Percentiles rank a stretch among this genome's conserved stretches.
phyloP scores from a whole-genome alignment of 2,113 vertebrate genomes.

The Podarcis muralis region DNA sequence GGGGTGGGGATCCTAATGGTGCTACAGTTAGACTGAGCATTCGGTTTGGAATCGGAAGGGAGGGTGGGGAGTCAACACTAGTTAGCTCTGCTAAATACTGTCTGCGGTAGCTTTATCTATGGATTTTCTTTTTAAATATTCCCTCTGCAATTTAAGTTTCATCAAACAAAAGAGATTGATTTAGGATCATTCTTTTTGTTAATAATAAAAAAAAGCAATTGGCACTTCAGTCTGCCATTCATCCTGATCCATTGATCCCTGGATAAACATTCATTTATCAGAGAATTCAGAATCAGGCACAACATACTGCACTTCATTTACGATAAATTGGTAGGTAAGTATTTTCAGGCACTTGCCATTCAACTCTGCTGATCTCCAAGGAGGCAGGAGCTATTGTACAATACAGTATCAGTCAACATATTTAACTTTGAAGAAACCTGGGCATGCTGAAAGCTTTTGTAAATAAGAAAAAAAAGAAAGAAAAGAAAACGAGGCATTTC shows the following conservation, averaged over 20 bases:
- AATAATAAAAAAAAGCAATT: slow-evolving; percentile 57
- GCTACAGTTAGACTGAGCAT: slow-evolving; percentile 46
- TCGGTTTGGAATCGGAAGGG: slow-evolving; percentile 34
- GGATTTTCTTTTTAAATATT: slow-evolving; percentile 74
- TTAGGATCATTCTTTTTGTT: slow-evolving; percentile 70
- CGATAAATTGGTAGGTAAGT: slow-evolving; percentile 56
- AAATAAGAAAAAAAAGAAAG: background rate
- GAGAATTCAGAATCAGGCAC: slow-evolving; percentile 70
- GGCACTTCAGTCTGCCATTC: slow-evolving; percentile 63
- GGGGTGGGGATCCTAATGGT: slow-evolving; percentile 28
- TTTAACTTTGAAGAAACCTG: slow-evolving; percentile 15
- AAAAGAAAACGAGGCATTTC: background rate
- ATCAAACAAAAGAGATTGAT: slow-evolving; percentile 70
- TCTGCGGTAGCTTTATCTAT: slow-evolving; percentile 63
- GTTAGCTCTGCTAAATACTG: slow-evolving; percentile 60
- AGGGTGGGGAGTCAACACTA: slow-evolving; percentile 56
- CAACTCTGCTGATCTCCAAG: slow-evolving; percentile 28
- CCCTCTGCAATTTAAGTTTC: slow-evolving; percentile 66
- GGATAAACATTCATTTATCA: slow-evolving; percentile 70
- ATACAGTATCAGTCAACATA: slow-evolving; percentile 16
- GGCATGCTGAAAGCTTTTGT: background rate
- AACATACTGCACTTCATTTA: slow-evolving; percentile 59
- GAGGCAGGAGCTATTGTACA: slow-evolving; percentile 46
- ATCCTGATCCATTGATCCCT: slow-evolving; percentile 61
- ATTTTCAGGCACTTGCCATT: slow-evolving; percentile 33